Evolutionary conservation across 2,797 vertebrate genomes (phyloP), one percentile per base, ranked within the genome.

Genomic region (Pelodytes ibericus): DNA sequence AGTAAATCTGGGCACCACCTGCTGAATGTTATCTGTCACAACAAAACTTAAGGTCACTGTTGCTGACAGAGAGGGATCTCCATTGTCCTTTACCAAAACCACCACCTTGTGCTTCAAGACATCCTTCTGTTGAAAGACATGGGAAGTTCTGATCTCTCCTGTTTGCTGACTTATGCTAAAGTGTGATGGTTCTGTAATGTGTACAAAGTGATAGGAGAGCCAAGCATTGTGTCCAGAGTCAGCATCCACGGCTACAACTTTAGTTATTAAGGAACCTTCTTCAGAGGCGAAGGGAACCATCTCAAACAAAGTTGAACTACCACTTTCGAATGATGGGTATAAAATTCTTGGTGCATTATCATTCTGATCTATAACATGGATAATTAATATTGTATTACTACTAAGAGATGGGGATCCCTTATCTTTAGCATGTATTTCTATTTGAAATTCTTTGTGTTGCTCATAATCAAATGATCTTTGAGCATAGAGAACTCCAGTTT

Each of bases 401-500:
- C 13, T 74, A 24, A 73, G 26, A 20, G 72, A 25, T 18, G 81
- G 81, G 0, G 36, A 53, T 24, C 81, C 81, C 53, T 25, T 67
- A 36, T 82, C 81, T 27, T 26, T 65, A 0, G 70, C 81, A 18
- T 41, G 47, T 10, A 82, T 44, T 27, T 71, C 15, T 6, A 82
- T 24, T 36, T 31, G 9, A 9, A 81, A 75, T 9, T 51, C 60
- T 13, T 69, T 77, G 24, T 75, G 65, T 10, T 74, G n/a, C 24
- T 82, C 81, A 53, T 74, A 80, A 29, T 81, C 80, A 31, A 82
- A 72, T 15, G 75, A 79, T 72, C 84, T 81, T 30, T 86, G 80
- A 41, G 88, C 84, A 60, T 87, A 84, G 49, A 90, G 4, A 74
- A 82, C 31, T 81, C 86, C 36, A 51, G 89, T 91, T 24, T 90